phyloP scores from a whole-genome alignment of 2,888 invertebrate genomes.

The Galeopsomyia nigrocyanea region DNA sequence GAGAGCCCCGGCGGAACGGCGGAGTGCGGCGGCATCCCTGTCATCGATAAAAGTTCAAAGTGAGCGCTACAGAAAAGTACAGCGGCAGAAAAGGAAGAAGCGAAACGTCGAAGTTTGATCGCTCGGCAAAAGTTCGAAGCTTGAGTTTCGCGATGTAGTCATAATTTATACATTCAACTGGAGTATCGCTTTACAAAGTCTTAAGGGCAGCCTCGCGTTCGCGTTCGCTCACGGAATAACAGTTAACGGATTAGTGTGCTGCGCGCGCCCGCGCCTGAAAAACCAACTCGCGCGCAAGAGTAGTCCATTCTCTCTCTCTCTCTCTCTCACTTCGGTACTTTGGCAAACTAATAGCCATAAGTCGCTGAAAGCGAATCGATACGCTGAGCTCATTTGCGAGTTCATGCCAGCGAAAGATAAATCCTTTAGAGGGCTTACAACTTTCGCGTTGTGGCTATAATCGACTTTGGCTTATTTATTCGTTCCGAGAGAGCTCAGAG shows the following conservation, averaged over 20 bases:
- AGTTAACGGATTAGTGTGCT: conserved; percentile 30
- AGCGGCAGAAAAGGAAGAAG: conserved; percentile 15
- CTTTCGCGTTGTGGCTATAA: too few relatives aligned
- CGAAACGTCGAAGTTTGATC: conserved; percentile 53
- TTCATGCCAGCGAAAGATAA: too few relatives aligned
- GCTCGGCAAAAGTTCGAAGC: conserved; percentile 26
- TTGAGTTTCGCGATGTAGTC: conserved; percentile 56
- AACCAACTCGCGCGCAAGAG: background rate
- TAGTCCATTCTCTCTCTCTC: conserved; percentile 11
- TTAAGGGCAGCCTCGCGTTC: conserved; percentile 19
- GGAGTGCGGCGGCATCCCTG: conserved; percentile 51
- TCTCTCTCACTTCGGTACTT: conserved; percentile 35
- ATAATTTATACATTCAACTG: conserved; percentile 64
- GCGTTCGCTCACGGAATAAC: conserved; percentile 21
- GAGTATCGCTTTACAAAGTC: conserved; percentile 52
- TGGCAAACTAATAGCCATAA: too few relatives aligned
- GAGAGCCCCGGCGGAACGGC: conserved; percentile 48
- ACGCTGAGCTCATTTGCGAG: too few relatives aligned
- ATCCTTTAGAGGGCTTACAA: too few relatives aligned
- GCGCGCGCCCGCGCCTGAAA: background rate
- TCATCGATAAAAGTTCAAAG: conserved; percentile 61
- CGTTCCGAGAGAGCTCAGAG: too few relatives aligned
- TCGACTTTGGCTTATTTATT: too few relatives aligned
- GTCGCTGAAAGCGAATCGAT: too few relatives aligned
- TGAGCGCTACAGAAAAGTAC: conserved; percentile 35